phyloP scores from a whole-genome alignment of 1,140 invertebrate genomes.

The Caenorhabditis tropicalis region DNA sequence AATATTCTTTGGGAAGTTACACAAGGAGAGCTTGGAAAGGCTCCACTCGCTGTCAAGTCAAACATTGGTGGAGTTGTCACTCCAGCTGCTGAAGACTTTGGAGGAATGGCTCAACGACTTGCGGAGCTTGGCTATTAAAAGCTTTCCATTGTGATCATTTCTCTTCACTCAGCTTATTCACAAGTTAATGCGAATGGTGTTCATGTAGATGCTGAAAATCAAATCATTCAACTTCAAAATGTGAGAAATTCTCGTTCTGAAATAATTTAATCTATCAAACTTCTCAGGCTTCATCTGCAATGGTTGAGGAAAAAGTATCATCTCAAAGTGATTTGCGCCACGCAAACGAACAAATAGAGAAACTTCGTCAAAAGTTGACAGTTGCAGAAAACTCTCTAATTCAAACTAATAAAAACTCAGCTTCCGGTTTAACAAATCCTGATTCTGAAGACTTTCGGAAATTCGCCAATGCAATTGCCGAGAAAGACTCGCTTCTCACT shows the following conservation, averaged over 20 bases:
- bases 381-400: background rate
- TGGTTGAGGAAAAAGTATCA: conserved; percentile 49
- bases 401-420: background rate
- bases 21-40: conserved; percentile 77
- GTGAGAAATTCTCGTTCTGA: background rate
- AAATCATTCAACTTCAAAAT: conserved; percentile 48
- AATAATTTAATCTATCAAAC: background rate
- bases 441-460: conserved; percentile 1
- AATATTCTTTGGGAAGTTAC: conserved; percentile 96
- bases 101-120: conserved; percentile 56
- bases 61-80: conserved; percentile 28
- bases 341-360: conserved; percentile 28
- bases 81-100: conserved; percentile 58
- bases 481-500: background rate
- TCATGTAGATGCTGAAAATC: conserved; percentile 46
- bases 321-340: conserved; percentile 39
- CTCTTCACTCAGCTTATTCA: conserved; percentile 45
- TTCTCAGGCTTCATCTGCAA: conserved; percentile 45
- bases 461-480: background rate
- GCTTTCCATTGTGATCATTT: background rate
- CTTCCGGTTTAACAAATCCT: background rate
- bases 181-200: conserved; percentile 39
- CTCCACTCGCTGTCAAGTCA: conserved; percentile 61
- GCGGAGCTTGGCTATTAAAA: conserved; percentile 31
- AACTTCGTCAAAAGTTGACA: background rate